Percentiles rank a stretch among this genome's conserved stretches.
These are phyloP conservation scores for Xanthorhoe spadicearia DNA, from an alignment of 2,888 invertebrate species.

Conservation along the genomic window DNA sequence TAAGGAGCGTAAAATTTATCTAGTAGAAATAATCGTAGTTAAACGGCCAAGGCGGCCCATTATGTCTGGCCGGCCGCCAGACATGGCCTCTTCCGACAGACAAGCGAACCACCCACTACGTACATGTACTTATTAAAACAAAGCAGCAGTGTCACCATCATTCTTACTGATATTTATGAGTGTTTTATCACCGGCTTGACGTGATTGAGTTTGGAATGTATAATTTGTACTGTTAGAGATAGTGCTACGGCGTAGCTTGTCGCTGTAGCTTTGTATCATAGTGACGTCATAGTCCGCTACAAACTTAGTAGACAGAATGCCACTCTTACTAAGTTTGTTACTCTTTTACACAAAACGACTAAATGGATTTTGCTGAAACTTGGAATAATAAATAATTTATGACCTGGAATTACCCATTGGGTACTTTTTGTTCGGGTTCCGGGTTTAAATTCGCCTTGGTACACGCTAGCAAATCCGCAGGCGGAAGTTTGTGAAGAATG, in stretches of 20 bases:
- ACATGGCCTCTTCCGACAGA: slow-evolving; percentile 55
- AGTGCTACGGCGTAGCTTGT: slow-evolving; percentile 10
- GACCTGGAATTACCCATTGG: no score
- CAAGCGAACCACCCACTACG: slow-evolving; percentile 52
- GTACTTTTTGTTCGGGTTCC: no score
- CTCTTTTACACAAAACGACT: no score
- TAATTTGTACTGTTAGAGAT: neutral
- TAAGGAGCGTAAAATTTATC: slow-evolving; percentile 75
- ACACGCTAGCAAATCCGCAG: no score
- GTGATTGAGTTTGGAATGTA: slow-evolving; percentile 8
- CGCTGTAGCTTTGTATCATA: neutral
- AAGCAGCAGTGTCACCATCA: slow-evolving; percentile 23
- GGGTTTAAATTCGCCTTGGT: no score
- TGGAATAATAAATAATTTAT: no score
- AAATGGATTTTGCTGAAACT: no score
- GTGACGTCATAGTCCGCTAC: slow-evolving; percentile 1
- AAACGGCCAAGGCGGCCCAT: slow-evolving; percentile 63
- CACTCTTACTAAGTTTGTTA: no score
- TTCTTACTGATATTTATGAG: slow-evolving; percentile 22
- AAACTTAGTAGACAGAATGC: neutral
- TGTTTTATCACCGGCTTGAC: slow-evolving; percentile 5
- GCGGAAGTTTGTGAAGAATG: no score
- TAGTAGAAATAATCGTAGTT: slow-evolving; percentile 74
- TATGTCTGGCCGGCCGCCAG: slow-evolving; percentile 71
- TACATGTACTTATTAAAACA: slow-evolving; percentile 47